Evolutionary conservation across 2,888 invertebrate species (phyloP).

Genomic region (Artemia sp.): DNA sequence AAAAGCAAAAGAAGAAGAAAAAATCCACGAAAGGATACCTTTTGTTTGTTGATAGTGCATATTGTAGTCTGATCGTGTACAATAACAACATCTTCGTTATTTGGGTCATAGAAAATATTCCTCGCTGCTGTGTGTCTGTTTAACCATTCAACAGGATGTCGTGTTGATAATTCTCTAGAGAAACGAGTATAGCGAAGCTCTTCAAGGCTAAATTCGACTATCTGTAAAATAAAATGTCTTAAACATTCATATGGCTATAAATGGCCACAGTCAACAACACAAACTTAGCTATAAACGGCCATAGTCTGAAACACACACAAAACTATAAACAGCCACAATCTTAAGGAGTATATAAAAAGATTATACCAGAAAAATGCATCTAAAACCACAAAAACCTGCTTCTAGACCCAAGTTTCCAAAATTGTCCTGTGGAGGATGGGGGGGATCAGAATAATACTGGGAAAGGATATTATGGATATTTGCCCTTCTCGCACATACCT

Average conservation of each 20-base stretch:
- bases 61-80: conserved; percentile 54
- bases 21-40: conserved; percentile 30
- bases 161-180: conserved; percentile 39
- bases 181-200: conserved; percentile 46
- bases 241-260: not conserved
- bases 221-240: conserved; percentile 35
- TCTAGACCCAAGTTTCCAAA: too few species aligned
- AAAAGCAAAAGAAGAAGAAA: too few species aligned
- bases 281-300: not conserved
- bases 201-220: conserved; percentile 55
- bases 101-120: conserved; percentile 45
- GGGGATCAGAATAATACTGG: too few species aligned
- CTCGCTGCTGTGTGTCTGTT: conserved; percentile 42
- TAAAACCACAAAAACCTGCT: too few species aligned
- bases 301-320: conserved; percentile 4
- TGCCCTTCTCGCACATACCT: too few species aligned
- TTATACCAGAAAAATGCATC: too few species aligned
- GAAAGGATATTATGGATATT: too few species aligned
- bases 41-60: conserved; percentile 42
- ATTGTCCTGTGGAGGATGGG: too few species aligned
- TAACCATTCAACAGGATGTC: conserved; percentile 42
- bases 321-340: not conserved
- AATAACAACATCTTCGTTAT: conserved; percentile 45
- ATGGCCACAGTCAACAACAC: conserved; percentile 17
- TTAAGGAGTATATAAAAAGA: not conserved